Evolutionary conservation across 2,113 vertebrate genomes (phyloP).

Genomic region (Chionomys nivalis): DNA sequence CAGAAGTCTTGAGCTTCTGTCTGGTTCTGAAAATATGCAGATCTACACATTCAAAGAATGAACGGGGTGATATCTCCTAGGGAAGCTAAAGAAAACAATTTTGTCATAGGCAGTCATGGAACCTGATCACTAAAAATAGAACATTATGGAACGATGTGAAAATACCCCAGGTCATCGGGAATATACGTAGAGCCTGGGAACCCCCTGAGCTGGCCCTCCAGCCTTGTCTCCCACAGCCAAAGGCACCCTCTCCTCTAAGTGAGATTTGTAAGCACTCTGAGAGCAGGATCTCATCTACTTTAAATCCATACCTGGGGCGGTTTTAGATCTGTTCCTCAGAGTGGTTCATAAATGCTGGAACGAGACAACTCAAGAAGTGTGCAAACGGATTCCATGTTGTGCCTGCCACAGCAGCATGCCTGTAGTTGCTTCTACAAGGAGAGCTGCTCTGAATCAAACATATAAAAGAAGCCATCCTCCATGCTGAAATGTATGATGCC

Average conservation of each 20-base stretch:
- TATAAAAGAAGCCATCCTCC: neutral
- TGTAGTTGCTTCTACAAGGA: neutral
- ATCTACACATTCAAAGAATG: neutral
- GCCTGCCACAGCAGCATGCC: neutral
- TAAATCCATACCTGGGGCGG: neutral
- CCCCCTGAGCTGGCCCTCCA: neutral
- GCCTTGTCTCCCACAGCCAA: neutral
- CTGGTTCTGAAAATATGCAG: conserved; percentile 3
- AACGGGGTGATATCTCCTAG: neutral
- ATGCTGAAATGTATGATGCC: neutral
- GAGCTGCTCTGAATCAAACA: neutral
- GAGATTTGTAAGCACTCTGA: neutral
- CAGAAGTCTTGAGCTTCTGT: neutral
- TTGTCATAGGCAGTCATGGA: neutral
- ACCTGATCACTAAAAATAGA: conserved; percentile 26
- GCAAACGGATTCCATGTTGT: neutral
- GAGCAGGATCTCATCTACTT: neutral
- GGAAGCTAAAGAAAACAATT: conserved; percentile 35
- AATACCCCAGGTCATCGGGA: neutral
- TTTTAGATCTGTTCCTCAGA: neutral
- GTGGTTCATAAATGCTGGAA: conserved; percentile 1
- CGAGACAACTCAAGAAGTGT: neutral
- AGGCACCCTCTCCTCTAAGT: too few species aligned
- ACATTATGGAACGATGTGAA: neutral
- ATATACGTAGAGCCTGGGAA: neutral